These are phyloP conservation scores for Nemurella pictetii DNA, from an alignment of 2,888 invertebrate species.

Conservation along the genomic window DNA sequence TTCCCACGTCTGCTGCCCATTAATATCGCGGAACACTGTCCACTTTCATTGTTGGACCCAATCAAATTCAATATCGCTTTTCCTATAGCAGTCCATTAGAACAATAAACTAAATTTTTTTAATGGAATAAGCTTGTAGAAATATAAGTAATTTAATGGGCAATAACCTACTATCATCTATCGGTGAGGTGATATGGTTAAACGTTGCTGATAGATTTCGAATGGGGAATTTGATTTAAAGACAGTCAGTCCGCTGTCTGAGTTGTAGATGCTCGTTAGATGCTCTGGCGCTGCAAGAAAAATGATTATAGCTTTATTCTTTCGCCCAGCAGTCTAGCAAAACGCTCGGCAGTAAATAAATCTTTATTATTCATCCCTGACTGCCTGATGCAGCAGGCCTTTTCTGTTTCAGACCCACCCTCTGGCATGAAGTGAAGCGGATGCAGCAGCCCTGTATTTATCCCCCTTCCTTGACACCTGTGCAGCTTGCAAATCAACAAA, in stretches of 20 bases:
- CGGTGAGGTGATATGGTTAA: background rate
- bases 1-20: background rate
- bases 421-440: background rate
- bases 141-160: background rate
- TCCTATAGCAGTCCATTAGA: background rate
- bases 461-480: conserved; percentile 19
- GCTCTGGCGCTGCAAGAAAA: background rate
- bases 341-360: background rate
- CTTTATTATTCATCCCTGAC: background rate
- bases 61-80: background rate
- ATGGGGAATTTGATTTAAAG: background rate
- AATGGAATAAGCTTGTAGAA: background rate
- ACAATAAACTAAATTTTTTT: background rate
- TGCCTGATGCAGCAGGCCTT: too few relatives aligned
- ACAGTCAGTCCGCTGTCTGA: background rate
- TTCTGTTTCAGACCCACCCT: background rate
- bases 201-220: background rate
- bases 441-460: conserved; percentile 2
- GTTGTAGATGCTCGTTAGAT: too few relatives aligned
- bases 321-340: background rate
- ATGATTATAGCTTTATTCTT: background rate
- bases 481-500: background rate
- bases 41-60: background rate
- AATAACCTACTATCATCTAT: background rate
- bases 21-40: background rate